phyloP scores from a whole-genome alignment of 2,888 invertebrate species.

The Diaphora mendica region DNA sequence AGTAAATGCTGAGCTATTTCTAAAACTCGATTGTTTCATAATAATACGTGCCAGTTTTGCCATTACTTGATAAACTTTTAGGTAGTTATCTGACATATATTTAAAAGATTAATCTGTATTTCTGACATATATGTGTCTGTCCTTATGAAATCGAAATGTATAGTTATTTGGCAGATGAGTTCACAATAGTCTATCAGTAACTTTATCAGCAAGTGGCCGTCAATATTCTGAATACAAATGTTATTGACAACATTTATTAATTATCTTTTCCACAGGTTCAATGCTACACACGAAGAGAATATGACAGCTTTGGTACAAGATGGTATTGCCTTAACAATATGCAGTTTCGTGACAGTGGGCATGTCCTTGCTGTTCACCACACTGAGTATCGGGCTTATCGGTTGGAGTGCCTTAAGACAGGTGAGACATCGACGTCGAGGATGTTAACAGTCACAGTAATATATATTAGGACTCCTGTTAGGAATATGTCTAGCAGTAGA shows the following conservation, averaged over 20 bases:
- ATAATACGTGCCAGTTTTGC: background rate
- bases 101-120: too few species aligned
- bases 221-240: background rate
- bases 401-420: conserved; percentile 86
- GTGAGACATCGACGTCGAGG: conserved; percentile 50
- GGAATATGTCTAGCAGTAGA: too few species aligned
- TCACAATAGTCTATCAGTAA: too few species aligned
- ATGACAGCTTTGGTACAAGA: conserved; percentile 85
- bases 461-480: too few species aligned
- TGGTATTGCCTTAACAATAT: conserved; percentile 83
- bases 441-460: too few species aligned
- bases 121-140: too few species aligned
- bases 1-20: background rate
- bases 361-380: conserved; percentile 71
- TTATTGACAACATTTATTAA: background rate
- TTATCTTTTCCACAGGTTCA: conserved; percentile 33
- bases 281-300: conserved; percentile 79
- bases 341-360: conserved; percentile 70
- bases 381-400: conserved; percentile 84
- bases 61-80: too few species aligned
- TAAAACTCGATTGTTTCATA: too few species aligned
- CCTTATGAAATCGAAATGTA: too few species aligned
- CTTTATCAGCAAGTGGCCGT: too few species aligned
- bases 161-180: too few species aligned
- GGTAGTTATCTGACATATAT: too few species aligned